phyloP scores from a whole-genome alignment of 2,797 vertebrate genomes.

The Tapirus indicus region DNA sequence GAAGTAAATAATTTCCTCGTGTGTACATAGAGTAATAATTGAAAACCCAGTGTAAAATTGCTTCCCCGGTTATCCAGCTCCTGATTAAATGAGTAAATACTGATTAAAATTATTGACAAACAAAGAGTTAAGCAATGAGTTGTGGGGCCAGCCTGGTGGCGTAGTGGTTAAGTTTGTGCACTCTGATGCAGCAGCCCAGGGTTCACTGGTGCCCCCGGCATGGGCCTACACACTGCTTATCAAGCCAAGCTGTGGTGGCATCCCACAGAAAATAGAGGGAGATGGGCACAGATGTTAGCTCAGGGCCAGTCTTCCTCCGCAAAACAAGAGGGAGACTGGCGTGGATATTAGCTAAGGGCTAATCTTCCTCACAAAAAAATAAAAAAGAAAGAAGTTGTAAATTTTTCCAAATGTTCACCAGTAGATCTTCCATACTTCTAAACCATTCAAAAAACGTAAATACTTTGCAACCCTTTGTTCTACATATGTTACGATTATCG shows the following conservation, averaged over 20 bases:
- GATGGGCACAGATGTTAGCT: too few relatives aligned
- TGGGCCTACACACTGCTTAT: too few relatives aligned
- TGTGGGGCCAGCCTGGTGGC: too few relatives aligned
- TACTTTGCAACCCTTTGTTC: neutral
- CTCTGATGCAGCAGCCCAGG: too few relatives aligned
- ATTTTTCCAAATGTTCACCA: neutral
- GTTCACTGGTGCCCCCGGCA: too few relatives aligned
- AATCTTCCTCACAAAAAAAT: too few relatives aligned
- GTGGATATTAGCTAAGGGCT: too few relatives aligned
- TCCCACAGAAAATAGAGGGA: too few relatives aligned
- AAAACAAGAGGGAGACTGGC: too few relatives aligned
- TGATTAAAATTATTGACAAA: neutral
- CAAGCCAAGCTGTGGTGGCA: too few relatives aligned
- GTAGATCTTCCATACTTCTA: neutral
- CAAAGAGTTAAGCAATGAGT: neutral
- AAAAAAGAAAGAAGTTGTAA: neutral
- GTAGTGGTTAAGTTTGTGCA: too few relatives aligned
- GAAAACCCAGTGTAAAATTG: neutral
- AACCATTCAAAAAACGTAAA: neutral
- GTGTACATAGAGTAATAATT: neutral
- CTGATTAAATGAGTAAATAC: neutral
- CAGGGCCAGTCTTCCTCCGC: too few relatives aligned
- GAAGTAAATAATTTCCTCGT: neutral
- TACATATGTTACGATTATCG: neutral
- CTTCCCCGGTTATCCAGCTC: neutral